A percentile compares a stretch with the other conserved stretches of the same genome.
Evolutionary conservation across 1,140 invertebrate species (phyloP).

Genomic region (Lasioglossum baleicum): DNA sequence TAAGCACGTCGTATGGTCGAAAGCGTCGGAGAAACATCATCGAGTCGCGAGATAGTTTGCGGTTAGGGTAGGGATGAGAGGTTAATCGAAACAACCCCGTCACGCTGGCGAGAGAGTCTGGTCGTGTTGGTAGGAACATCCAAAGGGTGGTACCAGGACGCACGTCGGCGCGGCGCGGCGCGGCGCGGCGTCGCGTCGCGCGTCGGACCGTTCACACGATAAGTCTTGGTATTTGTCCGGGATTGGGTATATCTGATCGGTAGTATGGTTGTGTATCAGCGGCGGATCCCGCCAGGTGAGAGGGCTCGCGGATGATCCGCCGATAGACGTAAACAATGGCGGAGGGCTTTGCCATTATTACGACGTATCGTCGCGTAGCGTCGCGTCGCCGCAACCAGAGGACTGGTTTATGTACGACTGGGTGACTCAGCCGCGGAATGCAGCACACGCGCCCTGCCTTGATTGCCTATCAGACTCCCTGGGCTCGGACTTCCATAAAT

Average conservation of each 20-base stretch:
- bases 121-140: neutral
- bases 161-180: too few relatives aligned
- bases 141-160: conserved; percentile 13
- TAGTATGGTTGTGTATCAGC: neutral
- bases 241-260: conserved; percentile 21
- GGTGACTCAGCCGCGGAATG: conserved; percentile 67
- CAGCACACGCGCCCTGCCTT: conserved; percentile 64
- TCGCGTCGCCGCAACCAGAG: neutral
- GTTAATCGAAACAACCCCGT: neutral
- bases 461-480: conserved; percentile 65
- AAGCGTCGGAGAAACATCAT: too few relatives aligned
- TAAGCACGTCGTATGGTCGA: too few relatives aligned
- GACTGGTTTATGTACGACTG: conserved; percentile 49
- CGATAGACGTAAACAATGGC: conserved; percentile 52
- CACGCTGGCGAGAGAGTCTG: neutral
- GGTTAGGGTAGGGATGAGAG: neutral
- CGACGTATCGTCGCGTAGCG: conserved; percentile 28
- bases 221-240: conserved; percentile 34
- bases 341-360: conserved; percentile 48
- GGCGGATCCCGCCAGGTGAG: neutral
- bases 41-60: too few relatives aligned
- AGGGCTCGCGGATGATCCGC: conserved; percentile 22
- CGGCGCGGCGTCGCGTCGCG: too few relatives aligned
- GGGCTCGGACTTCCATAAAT: conserved; percentile 60
- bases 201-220: neutral